phyloP scores from a whole-genome alignment of 2,888 invertebrate species.

The Siphlonurus alternatus region DNA sequence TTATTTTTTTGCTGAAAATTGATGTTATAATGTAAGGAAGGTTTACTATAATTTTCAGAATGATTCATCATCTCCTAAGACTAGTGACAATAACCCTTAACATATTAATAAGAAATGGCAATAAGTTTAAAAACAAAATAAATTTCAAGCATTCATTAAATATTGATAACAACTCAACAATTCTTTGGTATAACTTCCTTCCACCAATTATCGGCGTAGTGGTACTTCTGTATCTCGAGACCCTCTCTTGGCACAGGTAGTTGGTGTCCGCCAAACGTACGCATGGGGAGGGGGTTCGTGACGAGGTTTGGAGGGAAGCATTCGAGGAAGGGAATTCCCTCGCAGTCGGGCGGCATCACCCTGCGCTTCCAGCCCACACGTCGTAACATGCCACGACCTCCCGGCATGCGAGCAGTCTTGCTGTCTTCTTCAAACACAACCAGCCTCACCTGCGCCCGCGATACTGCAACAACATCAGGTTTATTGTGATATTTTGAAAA shows the following conservation, averaged over 20 bases:
- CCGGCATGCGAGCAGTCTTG: constrained; percentile 22
- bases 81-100: no score
- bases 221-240: constrained; percentile 39
- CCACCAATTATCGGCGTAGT: constrained; percentile 40
- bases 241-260: constrained; percentile 36
- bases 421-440: constrained; percentile 32
- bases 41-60: no score
- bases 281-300: constrained; percentile 29
- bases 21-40: no score
- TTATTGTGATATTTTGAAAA: constrained; percentile 5
- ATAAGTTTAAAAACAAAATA: no score
- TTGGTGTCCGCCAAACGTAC: constrained; percentile 28
- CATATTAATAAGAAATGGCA: no score
- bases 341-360: constrained; percentile 34
- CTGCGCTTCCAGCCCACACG: constrained; percentile 35
- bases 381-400: constrained; percentile 25
- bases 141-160: no score
- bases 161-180: no score
- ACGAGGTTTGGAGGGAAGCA: constrained; percentile 35
- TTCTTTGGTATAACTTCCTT: constrained; percentile 29
- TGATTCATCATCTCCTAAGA: no score
- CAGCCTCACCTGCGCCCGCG: constrained; percentile 25
- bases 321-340: constrained; percentile 28
- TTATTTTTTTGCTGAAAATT: no score
- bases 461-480: constrained; percentile 1